Conservation (phyloP, 2,113 vertebrate genomes). For the Solea solea region DNA sequence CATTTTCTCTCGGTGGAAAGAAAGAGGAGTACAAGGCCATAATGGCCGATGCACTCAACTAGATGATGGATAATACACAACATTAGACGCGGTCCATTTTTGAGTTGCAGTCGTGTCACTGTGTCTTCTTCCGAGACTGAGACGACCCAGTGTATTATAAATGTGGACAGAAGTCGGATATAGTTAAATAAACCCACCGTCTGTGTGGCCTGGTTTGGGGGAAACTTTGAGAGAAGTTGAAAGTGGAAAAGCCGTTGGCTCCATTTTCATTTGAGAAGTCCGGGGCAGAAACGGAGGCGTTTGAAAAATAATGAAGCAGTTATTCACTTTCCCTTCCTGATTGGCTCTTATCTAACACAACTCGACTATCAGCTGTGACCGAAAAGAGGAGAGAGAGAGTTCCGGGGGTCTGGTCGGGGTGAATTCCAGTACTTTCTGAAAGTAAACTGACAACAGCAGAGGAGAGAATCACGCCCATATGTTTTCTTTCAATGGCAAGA, state of each 20-base stretch:
- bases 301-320: no score
- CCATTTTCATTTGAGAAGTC: no score
- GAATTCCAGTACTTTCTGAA: no score
- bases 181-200: constrained; percentile 8
- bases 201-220: constrained; percentile 25
- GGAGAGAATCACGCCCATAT: no score
- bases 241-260: no score
- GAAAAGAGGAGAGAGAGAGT: no score
- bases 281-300: no score
- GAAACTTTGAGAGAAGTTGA: neutral
- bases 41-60: constrained; percentile 27
- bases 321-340: no score
- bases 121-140: neutral
- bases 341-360: no score
- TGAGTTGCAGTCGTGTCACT: neutral
- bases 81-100: constrained; percentile 44
- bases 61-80: constrained; percentile 28
- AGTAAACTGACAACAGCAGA: no score
- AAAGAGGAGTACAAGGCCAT: neutral
- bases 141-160: constrained; percentile 13
- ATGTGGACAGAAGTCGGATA: constrained; percentile 41
- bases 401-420: no score
- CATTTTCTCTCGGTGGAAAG: constrained; percentile 6
- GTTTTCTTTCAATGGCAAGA: constrained; percentile 14
- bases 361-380: no score